phyloP scores from a whole-genome alignment of 2,113 vertebrate genomes.

The Onychostruthus taczanowskii region DNA sequence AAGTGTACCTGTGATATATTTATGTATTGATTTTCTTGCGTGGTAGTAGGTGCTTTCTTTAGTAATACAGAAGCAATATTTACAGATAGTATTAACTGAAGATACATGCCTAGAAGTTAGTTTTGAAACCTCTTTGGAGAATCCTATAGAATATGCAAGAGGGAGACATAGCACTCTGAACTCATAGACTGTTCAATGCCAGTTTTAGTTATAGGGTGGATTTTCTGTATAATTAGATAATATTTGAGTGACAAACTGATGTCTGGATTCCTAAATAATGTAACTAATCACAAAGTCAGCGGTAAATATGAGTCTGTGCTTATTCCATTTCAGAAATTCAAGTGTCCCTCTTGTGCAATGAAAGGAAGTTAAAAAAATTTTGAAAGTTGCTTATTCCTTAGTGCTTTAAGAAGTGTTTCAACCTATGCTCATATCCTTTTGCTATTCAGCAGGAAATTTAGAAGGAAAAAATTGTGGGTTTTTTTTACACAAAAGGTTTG shows the following conservation, averaged over 20 bases:
- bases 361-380: neutral
- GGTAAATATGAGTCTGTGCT: neutral
- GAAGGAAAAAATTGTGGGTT: accelerated
- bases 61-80: neutral
- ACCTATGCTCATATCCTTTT: neutral
- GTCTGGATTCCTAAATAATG: neutral
- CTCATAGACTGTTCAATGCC: neutral
- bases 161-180: neutral
- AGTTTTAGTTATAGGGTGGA: neutral
- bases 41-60: neutral
- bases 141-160: neutral
- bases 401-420: neutral
- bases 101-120: neutral
- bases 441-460: neutral
- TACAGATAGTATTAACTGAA: neutral
- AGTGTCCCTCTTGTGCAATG: neutral
- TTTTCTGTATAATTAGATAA: neutral
- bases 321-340: neutral
- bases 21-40: neutral
- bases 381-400: neutral
- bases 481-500: neutral
- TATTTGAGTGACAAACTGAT: neutral
- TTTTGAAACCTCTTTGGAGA: neutral
- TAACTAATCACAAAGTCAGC: neutral
- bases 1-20: neutral